Conservation (phyloP, 2,113 vertebrate genomes). For the Oncorhynchus gorbuscha region DNA sequence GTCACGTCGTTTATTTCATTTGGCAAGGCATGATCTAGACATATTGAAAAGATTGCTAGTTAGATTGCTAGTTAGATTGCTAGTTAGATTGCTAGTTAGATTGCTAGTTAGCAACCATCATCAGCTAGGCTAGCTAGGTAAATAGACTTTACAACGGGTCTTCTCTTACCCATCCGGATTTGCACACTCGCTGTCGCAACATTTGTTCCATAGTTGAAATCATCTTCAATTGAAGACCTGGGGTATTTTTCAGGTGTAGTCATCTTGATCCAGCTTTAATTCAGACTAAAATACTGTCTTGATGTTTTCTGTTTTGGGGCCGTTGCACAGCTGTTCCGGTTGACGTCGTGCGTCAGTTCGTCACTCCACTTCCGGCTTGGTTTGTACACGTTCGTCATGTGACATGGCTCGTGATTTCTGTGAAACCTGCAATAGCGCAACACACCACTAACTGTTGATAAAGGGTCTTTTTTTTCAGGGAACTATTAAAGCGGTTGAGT, state of each 20-base stretch:
- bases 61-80: too few species aligned
- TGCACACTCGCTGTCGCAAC: conserved; percentile 88
- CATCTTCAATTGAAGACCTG: conserved; percentile 86
- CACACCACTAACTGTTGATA: too few species aligned
- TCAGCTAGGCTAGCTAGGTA: background rate
- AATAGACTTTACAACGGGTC: background rate
- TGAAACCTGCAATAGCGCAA: too few species aligned
- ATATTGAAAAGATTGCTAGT: too few species aligned
- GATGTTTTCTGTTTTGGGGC: background rate
- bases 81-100: too few species aligned
- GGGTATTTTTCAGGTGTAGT: conserved; percentile 74
- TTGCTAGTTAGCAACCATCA: too few species aligned
- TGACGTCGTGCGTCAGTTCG: background rate
- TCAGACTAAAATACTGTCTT: background rate
- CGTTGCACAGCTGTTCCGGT: background rate
- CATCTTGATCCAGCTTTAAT: conserved; percentile 39
- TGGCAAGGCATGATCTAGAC: too few species aligned
- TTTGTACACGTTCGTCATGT: too few species aligned
- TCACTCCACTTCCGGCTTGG: background rate
- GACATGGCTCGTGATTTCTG: too few species aligned
- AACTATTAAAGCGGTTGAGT: too few species aligned
- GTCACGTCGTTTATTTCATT: too few species aligned
- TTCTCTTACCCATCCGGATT: conserved; percentile 89
- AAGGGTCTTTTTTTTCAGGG: too few species aligned
- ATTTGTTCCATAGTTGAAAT: conserved; percentile 93